Percentiles rank a stretch among this genome's conserved stretches.
phyloP scores from a whole-genome alignment of 1,140 invertebrate genomes.

The Pantala flavescens region DNA sequence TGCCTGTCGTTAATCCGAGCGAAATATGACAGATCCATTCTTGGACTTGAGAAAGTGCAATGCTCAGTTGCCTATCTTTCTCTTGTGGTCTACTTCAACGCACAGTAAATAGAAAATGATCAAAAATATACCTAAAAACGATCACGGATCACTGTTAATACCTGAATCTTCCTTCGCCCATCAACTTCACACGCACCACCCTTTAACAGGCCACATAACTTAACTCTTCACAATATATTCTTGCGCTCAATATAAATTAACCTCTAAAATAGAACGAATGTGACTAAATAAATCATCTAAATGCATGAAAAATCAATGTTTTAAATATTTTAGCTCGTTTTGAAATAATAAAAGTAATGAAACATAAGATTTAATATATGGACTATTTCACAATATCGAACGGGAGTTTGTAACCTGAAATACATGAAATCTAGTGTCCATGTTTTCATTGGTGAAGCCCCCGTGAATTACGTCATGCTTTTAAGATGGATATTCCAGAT shows the following conservation, averaged over 20 bases:
- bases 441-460: conserved; percentile 4
- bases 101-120: background rate
- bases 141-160: background rate
- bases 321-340: no score
- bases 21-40: background rate
- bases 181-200: conserved; percentile 7
- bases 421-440: conserved; percentile 2
- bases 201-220: conserved; percentile 5
- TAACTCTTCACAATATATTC: background rate
- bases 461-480: background rate
- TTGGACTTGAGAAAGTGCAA: background rate
- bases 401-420: background rate
- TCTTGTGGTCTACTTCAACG: background rate
- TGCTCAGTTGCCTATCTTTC: background rate
- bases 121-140: background rate
- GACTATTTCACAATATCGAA: background rate
- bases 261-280: background rate
- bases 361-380: background rate
- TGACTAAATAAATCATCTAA: background rate
- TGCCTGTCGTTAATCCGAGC: background rate
- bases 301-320: background rate
- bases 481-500: background rate
- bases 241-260: background rate
- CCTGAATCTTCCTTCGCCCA: background rate
- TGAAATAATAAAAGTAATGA: no score